These are phyloP conservation scores for Muschampia plurimacula DNA, from an alignment of 2,888 invertebrate genomes.

Conservation along the genomic window DNA sequence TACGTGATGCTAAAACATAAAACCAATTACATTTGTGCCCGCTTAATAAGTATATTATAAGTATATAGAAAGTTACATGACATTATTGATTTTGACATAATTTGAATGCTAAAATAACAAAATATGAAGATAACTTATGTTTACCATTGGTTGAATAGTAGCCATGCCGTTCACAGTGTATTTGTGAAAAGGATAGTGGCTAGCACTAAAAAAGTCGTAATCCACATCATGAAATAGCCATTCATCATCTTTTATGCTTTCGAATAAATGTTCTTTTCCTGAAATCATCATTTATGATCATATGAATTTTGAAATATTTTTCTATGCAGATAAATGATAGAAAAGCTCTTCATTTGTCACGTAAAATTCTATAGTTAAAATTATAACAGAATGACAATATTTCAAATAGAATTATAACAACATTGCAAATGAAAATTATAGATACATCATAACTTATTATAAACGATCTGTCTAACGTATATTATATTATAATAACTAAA, in stretches of 20 bases:
- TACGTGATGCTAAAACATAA: constrained; percentile 34
- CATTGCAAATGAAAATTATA: no score
- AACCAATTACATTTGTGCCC: not conserved
- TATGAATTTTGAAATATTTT: not conserved
- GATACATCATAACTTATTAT: no score
- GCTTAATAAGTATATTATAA: not conserved
- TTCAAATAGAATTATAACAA: no score
- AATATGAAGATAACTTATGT: not conserved
- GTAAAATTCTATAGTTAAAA: no score
- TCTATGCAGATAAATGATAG: no score
- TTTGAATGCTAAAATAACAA: not conserved
- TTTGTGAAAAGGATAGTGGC: constrained; percentile 62
- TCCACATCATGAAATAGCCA: constrained; percentile 66
- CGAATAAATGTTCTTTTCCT: constrained; percentile 63
- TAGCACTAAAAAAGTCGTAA: constrained; percentile 67
- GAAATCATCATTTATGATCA: constrained; percentile 40
- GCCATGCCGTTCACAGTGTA: constrained; percentile 62
- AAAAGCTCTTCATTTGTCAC: no score
- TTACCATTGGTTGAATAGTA: constrained; percentile 60
- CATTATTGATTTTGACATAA: no score
- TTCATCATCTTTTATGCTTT: constrained; percentile 53
- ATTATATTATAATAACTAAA: no score
- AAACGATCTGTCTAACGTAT: no score
- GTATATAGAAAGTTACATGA: no score
- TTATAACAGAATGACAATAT: no score